Percentiles rank a stretch among this genome's conserved stretches.
phyloP scores from a whole-genome alignment of 1,140 invertebrate genomes.

The Drosophila ohnishii region DNA sequence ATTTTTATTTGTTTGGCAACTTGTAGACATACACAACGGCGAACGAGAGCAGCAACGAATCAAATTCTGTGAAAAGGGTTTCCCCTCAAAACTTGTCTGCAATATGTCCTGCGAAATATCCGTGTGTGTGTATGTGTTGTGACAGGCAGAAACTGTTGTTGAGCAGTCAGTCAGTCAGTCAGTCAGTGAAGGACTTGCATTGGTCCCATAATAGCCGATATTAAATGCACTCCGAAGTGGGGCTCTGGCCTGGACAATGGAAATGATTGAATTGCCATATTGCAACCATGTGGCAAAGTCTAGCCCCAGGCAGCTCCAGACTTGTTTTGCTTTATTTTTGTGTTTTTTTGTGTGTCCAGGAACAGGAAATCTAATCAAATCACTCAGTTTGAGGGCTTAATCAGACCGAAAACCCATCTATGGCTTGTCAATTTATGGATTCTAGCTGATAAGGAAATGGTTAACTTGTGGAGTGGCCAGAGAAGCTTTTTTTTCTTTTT shows the following conservation, averaged over 20 bases:
- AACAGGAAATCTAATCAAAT: slow-evolving; percentile 48
- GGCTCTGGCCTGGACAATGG: slow-evolving; percentile 49
- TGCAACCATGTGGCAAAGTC: slow-evolving; percentile 15
- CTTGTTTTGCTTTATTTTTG: slow-evolving; percentile 4
- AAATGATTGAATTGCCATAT: slow-evolving; percentile 69
- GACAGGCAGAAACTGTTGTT: slow-evolving; percentile 53
- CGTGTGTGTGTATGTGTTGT: slow-evolving; percentile 9
- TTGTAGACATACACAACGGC: slow-evolving; percentile 52
- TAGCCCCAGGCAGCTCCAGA: not conserved
- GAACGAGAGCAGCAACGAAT: slow-evolving; percentile 38
- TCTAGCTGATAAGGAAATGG: not conserved
- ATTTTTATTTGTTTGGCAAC: slow-evolving; percentile 78
- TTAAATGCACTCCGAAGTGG: slow-evolving; percentile 64
- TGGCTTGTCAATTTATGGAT: slow-evolving; percentile 10
- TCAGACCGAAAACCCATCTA: slow-evolving; percentile 20
- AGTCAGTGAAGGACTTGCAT: slow-evolving; percentile 5
- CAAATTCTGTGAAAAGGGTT: slow-evolving; percentile 68
- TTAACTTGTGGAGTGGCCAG: not conserved
- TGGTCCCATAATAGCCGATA: slow-evolving; percentile 68
- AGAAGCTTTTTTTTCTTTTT: not conserved
- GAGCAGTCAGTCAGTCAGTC: slow-evolving; percentile 23
- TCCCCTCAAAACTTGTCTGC: slow-evolving; percentile 47
- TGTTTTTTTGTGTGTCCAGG: slow-evolving; percentile 4
- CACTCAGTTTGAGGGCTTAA: slow-evolving; percentile 24
- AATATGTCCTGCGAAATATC: slow-evolving; percentile 52